phyloP scores from a whole-genome alignment of 2,797 vertebrate species.

The Spatula clypeata region DNA sequence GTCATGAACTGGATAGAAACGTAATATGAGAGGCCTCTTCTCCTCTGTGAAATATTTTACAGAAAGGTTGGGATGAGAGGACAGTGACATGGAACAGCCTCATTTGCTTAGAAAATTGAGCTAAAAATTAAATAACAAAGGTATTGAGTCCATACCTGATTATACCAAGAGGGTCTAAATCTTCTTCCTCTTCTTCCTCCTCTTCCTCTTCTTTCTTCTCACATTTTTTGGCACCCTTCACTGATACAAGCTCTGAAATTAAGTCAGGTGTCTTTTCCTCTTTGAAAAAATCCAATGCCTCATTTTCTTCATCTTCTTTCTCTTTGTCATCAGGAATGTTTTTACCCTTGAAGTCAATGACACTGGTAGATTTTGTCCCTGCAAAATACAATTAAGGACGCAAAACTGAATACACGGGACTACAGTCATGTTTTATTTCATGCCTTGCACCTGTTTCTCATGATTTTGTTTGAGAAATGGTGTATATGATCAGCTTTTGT shows the following conservation, averaged over 20 bases:
- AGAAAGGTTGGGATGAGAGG: background rate
- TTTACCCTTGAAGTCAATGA: constrained; percentile 69
- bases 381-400: background rate
- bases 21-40: background rate
- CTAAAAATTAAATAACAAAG: background rate
- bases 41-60: background rate
- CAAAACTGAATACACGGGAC: background rate
- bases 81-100: background rate
- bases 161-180: constrained; percentile 87
- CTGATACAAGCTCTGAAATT: background rate
- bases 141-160: constrained; percentile 80
- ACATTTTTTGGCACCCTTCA: background rate
- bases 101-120: background rate
- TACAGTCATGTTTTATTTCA: background rate
- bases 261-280: constrained; percentile 71
- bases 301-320: constrained; percentile 74
- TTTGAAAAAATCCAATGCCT: constrained; percentile 86
- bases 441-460: background rate
- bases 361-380: constrained; percentile 83
- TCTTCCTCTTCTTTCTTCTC: constrained; percentile 48
- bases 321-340: constrained; percentile 69
- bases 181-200: constrained; percentile 82
- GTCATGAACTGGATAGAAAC: background rate
- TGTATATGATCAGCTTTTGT: background rate
- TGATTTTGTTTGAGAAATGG: background rate